Base-by-base conservation (phyloP, 2,888 invertebrate species). In the Mallateleia sp. region DNA sequence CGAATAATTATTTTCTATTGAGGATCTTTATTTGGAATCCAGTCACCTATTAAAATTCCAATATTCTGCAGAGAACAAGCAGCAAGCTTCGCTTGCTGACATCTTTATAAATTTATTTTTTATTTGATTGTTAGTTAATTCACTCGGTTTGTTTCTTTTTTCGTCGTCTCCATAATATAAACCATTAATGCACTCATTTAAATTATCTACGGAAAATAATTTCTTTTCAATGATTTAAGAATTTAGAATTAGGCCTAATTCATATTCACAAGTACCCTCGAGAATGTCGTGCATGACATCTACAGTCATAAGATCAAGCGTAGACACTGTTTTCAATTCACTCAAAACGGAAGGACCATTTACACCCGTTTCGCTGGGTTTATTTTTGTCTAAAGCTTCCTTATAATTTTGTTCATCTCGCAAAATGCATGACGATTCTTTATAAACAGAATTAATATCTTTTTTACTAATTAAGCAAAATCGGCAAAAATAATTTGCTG, bases 231-330 rank as follows among this genome's bases (percentile, higher is more conserved):
- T 54, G 74, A 91, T 87, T 5, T 89, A 89, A 58, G 86, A 56
- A 58, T 89, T 71, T 2, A 91, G 67, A 20, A 91, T 83, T 11
- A 84, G 24, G 8, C 78, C 85, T 42, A 91, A 60, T 42, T 88
- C 88, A 75, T 91, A 91, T 24, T 79, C 78, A 24, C 85, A 78
- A 25, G 83, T 66, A 85, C n/a, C n/a, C n/a, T n/a, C n/a, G n/a
- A n/a, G n/a, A n/a, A n/a, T n/a, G n/a, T n/a, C n/a, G n/a, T n/a
- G 84, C 85, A 81, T 78, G 11, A 74, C n/a, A 24, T 88, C 54
- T 15, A 28, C 15, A 24, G 38, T 88, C 67, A 28, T 71, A 67
- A 24, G 58, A 24, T 85, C 54, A 1, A 56, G 50, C 14, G 66
- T 60, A 22, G 18, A 15, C 24, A 66, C 45, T 24, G 38, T 24